Base-by-base conservation (phyloP, 2,888 invertebrate species). In the Ptycholaimellus sp. region DNA sequence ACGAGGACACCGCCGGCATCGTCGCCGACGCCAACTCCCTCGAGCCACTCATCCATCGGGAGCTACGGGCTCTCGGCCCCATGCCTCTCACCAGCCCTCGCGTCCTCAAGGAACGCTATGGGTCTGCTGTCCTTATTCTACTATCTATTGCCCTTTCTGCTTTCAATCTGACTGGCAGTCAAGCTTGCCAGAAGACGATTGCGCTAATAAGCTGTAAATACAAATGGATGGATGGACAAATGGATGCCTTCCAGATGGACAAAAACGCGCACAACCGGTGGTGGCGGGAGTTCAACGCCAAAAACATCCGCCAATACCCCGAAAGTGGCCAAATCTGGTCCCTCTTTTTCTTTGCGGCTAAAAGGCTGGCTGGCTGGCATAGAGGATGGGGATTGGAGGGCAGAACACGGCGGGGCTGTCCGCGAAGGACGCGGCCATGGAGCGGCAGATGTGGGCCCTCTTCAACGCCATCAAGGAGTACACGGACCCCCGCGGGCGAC, bases 1-100 rank as follows among this genome's bases (percentile, higher is more conserved):
- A 96, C 58, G 90, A 93, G 60, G 80, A 87, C 60, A 76, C 79
- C 9, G 93, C 90, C 0, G 41, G 44, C 11, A 85, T 96, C 46
- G 87, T 81, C 38, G 38, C 30, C 22, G 49, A 74, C 63, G 85
- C 90, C 2, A 78, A 74, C 52, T 70, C 74, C 21, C 65, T 93
- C 37, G 85, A 90, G 56, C 72, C 73, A 43, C 72, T 79, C 5
- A 64, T 90, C 44, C 72, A 72, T 57, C 77, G 78, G 40, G 80
- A 78, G 58, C 67, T 81, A 0, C 73, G 72, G 47, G 78, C 79
- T 40, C 60, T 76, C 20, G 50, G 49, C 11, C 37, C 50, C 45
- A 38, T 42, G 37, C n/a, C n/a, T n/a, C n/a, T n/a, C n/a, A n/a
- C n/a, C n/a, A n/a, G n/a, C n/a, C n/a, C n/a, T n/a, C n/a, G n/a